Evolutionary conservation across 1,140 invertebrate genomes (phyloP).

Genomic region (Trypoxylus dichotomus): DNA sequence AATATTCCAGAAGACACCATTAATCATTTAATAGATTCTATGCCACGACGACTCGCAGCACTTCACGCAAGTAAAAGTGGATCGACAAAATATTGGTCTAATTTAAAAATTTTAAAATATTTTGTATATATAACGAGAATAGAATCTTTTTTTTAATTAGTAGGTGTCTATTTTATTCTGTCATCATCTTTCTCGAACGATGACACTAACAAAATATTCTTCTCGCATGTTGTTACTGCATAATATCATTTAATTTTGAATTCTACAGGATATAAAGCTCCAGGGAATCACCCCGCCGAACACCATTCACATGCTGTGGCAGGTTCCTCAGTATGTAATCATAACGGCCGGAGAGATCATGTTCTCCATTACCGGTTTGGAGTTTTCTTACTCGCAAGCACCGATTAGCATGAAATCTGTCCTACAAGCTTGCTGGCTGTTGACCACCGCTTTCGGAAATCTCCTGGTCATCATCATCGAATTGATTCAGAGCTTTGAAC

Average conservation of each 20-base stretch:
- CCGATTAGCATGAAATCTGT: slow-evolving; percentile 92
- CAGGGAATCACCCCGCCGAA: slow-evolving; percentile 65
- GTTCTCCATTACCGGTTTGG: slow-evolving; percentile 88
- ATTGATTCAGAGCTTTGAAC: slow-evolving; percentile 59
- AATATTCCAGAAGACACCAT: no score
- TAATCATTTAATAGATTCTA: no score
- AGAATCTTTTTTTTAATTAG: no score
- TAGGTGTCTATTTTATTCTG: no score
- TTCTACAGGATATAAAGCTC: slow-evolving; percentile 34
- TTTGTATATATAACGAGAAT: no score
- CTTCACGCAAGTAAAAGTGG: no score
- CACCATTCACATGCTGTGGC: slow-evolving; percentile 77
- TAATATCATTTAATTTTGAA: background rate
- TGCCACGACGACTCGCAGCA: no score
- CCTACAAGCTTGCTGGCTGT: slow-evolving; percentile 84
- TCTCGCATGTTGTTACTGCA: no score
- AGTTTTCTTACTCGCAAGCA: slow-evolving; percentile 90
- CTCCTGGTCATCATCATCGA: slow-evolving; percentile 85
- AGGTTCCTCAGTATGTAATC: slow-evolving; percentile 84
- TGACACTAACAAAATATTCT: no score
- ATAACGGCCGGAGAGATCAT: slow-evolving; percentile 83
- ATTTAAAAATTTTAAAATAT: no score
- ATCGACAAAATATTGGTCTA: no score
- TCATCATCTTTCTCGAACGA: no score
- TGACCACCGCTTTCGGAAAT: slow-evolving; percentile 91